Evolutionary conservation across 1,140 invertebrate species (phyloP), one percentile per base, ranked within the genome.

Genomic region (Pseudoatta argentina): DNA sequence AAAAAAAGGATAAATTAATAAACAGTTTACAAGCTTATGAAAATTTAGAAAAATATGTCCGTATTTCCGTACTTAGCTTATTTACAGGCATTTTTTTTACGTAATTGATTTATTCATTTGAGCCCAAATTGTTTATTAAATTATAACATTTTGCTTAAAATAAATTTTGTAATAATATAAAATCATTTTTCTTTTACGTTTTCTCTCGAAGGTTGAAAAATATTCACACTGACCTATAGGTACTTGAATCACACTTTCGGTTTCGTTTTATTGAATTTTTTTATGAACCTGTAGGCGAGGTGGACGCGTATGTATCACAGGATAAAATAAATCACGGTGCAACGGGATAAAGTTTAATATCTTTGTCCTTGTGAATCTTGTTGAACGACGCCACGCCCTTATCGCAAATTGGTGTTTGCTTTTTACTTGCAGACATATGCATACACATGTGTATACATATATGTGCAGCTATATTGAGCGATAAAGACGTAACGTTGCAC

Each of bases 361-460:
- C 85, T 87, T 48, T 79, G 85, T 87, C 85, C 75, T 88, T 85
- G 81, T 44, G 81, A 76, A 85, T 85, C 81, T 87, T 24, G 86
- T 24, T 34, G 72, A 86, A 87, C 55, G 83, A 55, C 66, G 73
- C 86, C 86, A 88, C 86, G 75, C 86, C 86, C 73, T 86, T 51
- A 53, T 85, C 71, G 27, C 71, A 73, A 76, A 86, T 86, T 51
- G 66, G n/a, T 73, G 16, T 71, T 85, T 53, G 71, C 21, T 86
- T 73, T 73, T 71, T 81, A 30, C 57, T 27, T 51, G n/a, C 34
- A 34, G 24, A 51, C 24, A n/a, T 39, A 16, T 12, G 39, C 24
- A 53, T 51, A 8, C 48, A 51, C 14, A 51, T 51, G 48, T 51
- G 14, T 51, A 44, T 44, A 44, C 39, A 44, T 10, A 44, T 44